Evolutionary conservation across 2,113 vertebrate species (phyloP), one percentile per base, ranked within the genome.

Genomic region (Hippoglossus stenolepis): DNA sequence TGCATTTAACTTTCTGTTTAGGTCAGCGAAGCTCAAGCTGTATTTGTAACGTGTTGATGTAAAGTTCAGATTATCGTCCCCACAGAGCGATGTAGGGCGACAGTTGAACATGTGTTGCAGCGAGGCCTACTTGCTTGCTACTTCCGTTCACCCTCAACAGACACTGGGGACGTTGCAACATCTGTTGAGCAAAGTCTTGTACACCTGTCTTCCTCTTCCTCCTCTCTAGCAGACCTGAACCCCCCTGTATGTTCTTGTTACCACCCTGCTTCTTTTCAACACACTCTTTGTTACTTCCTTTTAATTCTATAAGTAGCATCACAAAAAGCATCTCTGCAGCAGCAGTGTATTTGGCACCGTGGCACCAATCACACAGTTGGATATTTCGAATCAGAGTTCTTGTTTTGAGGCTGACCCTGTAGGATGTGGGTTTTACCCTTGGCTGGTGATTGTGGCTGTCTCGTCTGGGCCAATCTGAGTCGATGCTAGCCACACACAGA

Each of bases 191-290:
- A 89, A 91, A 94, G 76, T 53, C 60, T 65, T 40, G 78, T 81
- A 90, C 93, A 95, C 94, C 94, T 95, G 94, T 90, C 84, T 91
- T 92, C 91, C 93, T 88, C 90, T 94, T 93, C 91, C 93, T 91
- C 75, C 84, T 85, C 67, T 76, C 80, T 68, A 83, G 87, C 78
- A 71, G 67, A 87, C 75, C 73, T 68, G 81, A 84, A 70, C 84
- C 70, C 61, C 61, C 35, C 11, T 43, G 12, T 5, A 43, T 47
- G 7, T 66, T 74, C 57, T 75, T 2, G 57, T 59, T 84, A 70
- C 76, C 69, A 78, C 82, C 80, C 73, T 63, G 31, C 69, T 17
- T 58, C 69, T 85, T 73, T 86, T 77, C 14, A 26, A 40, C 68
- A 23, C 62, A 4, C 53, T 75, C 65, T 80, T 67, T 58, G 17